Evolutionary conservation across 1,140 invertebrate species (phyloP), one percentile per base, ranked within the genome.

Genomic region (Geopemphigus sp.): DNA sequence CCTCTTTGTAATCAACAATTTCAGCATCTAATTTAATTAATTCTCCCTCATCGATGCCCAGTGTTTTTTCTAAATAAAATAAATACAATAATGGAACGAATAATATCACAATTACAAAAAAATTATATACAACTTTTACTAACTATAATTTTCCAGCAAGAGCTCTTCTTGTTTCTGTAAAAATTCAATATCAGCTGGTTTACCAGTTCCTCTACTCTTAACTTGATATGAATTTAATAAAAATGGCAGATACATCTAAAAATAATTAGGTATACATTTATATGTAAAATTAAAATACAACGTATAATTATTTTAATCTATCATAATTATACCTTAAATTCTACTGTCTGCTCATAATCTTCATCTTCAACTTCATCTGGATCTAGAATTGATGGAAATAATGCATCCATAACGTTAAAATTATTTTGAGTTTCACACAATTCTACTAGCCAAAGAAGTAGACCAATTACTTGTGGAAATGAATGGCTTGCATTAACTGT

Each of bases 401-500:
- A 54, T 26, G 66, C 47, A 19, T 68, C 64, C 50, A 81, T 68
- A 24, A 72, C 64, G 24, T 81, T 72, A 0, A 81, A 72, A 24
- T 24, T 17, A 29, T 72, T 59, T 50, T 70, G 68, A 72, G 54
- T 47, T 81, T 81, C 80, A 72, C 68, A 59, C 26, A 81, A 56
- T 45, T 81, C 80, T n/a, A 81, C 80, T 29, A 81, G 39, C 63
- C 66, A 81, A 26, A 70, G 66, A 26, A 81, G 39, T 57, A 81
- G n/a, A 45, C 80, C 80, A 54, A 81, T 53, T 11, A 81, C 80
- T 59, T 81, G 80, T 45, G 80, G 66, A 56, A 68, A 81, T 24
- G 80, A 68, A 72, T 81, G 80, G 39, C 53, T 68, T 29, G 80
- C 56, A 59, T 81, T 81, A 19, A 81, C 80, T 81, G 32, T 19